A percentile compares a stretch with the other conserved stretches of the same genome.
These are phyloP conservation scores for Balanococcus diminutus DNA, from an alignment of 2,888 invertebrate species.

Conservation along the genomic window DNA sequence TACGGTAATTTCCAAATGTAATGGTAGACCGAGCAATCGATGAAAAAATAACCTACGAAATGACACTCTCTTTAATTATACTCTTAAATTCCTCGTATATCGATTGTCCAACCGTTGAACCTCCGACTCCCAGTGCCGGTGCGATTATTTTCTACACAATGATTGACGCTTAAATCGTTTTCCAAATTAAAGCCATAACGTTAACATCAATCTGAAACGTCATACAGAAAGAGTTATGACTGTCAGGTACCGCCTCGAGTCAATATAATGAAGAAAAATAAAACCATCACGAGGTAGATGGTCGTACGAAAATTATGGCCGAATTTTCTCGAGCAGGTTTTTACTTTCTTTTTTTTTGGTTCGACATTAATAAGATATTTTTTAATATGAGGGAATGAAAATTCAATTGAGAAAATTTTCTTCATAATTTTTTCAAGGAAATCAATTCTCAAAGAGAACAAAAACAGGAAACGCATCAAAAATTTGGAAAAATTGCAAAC, in stretches of 20 bases:
- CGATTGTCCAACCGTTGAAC: background rate
- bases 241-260: constrained; percentile 3
- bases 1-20: background rate
- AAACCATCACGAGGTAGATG: background rate
- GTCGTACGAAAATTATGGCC: background rate
- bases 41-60: background rate
- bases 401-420: too few relatives aligned
- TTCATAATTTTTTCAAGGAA: too few relatives aligned
- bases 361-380: too few relatives aligned
- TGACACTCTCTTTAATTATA: background rate
- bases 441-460: too few relatives aligned
- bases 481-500: too few relatives aligned
- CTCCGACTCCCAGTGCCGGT: background rate
- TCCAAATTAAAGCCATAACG: background rate
- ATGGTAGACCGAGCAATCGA: background rate
- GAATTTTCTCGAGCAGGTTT: background rate
- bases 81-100: background rate
- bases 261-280: background rate
- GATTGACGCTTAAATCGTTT: constrained; percentile 8
- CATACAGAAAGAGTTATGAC: background rate
- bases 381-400: too few relatives aligned
- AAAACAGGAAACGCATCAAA: too few relatives aligned
- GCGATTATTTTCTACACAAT: background rate
- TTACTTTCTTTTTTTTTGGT: too few relatives aligned
- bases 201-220: constrained; percentile 11